Evolutionary conservation across 2,113 vertebrate species (phyloP), one percentile per base, ranked within the genome.

Genomic region (Mustelus asterias): DNA sequence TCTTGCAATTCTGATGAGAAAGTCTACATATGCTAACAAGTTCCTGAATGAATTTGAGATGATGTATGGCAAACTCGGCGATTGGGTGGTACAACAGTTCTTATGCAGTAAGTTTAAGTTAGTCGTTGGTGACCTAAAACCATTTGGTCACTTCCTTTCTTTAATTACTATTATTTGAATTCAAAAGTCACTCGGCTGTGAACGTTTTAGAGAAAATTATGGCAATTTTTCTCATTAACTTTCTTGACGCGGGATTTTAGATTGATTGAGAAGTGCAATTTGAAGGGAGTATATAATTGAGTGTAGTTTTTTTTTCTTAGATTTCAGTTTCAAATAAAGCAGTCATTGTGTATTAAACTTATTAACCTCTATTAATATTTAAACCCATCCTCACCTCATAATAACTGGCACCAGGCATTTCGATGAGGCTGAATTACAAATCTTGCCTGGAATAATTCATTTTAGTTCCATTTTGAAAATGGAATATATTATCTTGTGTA

Each of bases 301-400:
- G 65, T 92, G 4, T 41, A 83, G 24, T 44, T 3, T 44, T 92
- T 63, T 2, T 89, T 63, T n/a, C 13, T n/a, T 20, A 22, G 63
- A 93, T 65, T n/a, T 93, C n/a, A 65, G 60, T 65, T 93, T 93
- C n/a, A 93, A 93, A 93, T 93, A 93, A 10, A 93, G 22, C 60
- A 83, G 16, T 41, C 60, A 93, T 65, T 41, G 60, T 93, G n/a
- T 65, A 20, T 93, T 93, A 22, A 8, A 65, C 16, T 37, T 93
- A 65, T 37, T 20, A 37, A 65, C 60, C 7, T 37, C n/a, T 41
- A 65, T 90, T 60, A 16, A 33, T 29, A 60, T n/a, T 60, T 60
- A 90, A 90, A 93, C 20, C 26, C 14, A n/a, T 60, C 58, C 29
- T 60, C 33, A 33, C 33, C 63, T 92, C 13, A n/a, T 58, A 54